Conservation (phyloP, 2,888 invertebrate genomes). For the Metellina segmentata region DNA sequence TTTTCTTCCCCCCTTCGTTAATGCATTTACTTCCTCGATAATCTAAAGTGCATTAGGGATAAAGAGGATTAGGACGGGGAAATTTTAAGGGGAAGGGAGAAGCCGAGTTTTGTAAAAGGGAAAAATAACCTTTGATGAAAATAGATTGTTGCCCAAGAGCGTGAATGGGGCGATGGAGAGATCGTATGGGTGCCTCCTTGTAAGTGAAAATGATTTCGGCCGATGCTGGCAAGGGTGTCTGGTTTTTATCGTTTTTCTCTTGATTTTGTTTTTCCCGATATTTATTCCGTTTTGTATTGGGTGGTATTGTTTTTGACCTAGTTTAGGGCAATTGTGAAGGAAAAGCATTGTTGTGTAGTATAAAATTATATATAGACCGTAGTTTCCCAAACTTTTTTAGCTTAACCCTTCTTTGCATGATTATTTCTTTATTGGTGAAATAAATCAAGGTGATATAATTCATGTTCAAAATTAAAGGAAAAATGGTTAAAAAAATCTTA, state of each 20-base stretch:
- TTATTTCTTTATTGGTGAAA: no score
- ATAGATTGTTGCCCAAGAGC: conserved; percentile 45
- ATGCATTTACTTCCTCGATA: conserved; percentile 70
- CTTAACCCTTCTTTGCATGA: no score
- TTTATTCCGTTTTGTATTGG: not conserved
- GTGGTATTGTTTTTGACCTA: not conserved
- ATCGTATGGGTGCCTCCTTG: not conserved
- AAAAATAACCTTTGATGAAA: conserved; percentile 42
- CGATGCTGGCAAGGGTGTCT: not conserved
- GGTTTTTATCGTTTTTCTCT: not conserved
- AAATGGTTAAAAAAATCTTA: no score
- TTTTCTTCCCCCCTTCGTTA: not conserved
- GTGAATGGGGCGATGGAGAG: not conserved
- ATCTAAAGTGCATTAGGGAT: conserved; percentile 76
- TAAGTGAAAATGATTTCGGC: conserved; percentile 30
- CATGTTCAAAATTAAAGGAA: no score
- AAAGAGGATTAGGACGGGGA: conserved; percentile 70
- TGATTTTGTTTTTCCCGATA: not conserved
- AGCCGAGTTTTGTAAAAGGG: conserved; percentile 15
- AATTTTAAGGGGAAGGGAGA: conserved; percentile 50
- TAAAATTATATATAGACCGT: not conserved
- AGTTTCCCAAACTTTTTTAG: no score
- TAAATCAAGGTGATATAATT: no score
- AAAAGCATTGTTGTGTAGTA: not conserved
- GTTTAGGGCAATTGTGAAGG: not conserved